phyloP scores from a whole-genome alignment of 2,113 vertebrate genomes.

The Anhinga rufa region DNA sequence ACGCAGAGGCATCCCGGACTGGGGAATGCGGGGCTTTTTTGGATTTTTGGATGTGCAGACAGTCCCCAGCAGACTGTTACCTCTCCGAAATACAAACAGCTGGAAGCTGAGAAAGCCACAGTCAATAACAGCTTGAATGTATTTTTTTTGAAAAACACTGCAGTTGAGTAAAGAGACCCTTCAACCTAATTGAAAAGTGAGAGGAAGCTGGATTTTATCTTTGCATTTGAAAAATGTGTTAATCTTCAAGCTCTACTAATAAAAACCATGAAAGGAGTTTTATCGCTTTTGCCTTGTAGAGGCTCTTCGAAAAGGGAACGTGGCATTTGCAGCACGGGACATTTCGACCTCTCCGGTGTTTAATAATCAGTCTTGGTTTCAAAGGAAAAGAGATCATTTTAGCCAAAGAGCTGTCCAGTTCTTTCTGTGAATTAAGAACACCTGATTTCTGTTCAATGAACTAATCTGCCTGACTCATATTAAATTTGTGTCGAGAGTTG shows the following conservation, averaged over 20 bases:
- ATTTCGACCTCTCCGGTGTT: not conserved
- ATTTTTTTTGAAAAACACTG: not conserved
- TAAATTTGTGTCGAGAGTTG: not conserved
- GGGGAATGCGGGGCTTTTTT: not conserved
- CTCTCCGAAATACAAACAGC: not conserved
- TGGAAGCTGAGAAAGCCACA: not conserved
- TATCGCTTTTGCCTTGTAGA: not conserved
- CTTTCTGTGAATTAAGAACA: not conserved
- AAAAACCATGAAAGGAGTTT: not conserved
- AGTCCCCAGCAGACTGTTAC: not conserved
- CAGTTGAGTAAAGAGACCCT: not conserved
- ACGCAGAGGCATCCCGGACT: fast-evolving
- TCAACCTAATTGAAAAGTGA: not conserved
- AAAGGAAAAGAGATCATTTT: not conserved
- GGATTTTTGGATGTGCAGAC: not conserved
- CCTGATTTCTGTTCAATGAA: not conserved
- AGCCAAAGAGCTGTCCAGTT: not conserved
- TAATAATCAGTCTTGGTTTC: not conserved
- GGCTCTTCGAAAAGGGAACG: not conserved
- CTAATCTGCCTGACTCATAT: not conserved
- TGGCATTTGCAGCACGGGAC: not conserved
- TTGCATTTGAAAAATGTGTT: not conserved
- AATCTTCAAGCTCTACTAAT: not conserved
- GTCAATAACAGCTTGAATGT: not conserved
- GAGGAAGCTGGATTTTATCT: not conserved